Base-by-base conservation (phyloP, 2,888 invertebrate species). In the Linyphia triangularis region DNA sequence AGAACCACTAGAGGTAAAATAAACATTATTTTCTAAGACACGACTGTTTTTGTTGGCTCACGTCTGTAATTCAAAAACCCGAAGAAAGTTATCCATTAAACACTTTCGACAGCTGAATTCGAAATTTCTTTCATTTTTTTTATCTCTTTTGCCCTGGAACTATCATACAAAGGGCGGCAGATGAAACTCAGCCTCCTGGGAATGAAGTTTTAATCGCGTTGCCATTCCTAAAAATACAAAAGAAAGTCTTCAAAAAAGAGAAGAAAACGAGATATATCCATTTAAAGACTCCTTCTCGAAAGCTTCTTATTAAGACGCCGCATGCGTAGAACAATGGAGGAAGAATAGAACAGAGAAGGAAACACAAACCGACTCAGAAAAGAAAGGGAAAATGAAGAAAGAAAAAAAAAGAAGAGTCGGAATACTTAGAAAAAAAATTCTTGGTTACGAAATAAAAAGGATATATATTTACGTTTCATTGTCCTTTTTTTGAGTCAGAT, bases 121-220 rank as follows among this genome's bases (percentile, higher is more conserved):
- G 67, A 65, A 79, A 51, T 22, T 51, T n/a, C n/a, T 51, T 51
- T 51, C 16, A 13, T 40, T 40, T 3, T 16, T 16, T 16, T 40
- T 16, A 16, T 2, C 40, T 40, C 40, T 40, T 51, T 51, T 51
- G n/a, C 51, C 51, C 51, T 51, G n/a, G 51, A n/a, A 51, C 16
- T 51, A 13, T 51, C 51, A 51, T 51, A 67, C 63, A 51, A 65
- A 77, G 43, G 16, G 40, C 24, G 5, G 30, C 40, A 77, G 57
- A 79, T 40, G 51, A 43, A 79, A 79, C 67, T 65, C 59, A 33
- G 59, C 59, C 81, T 70, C 37, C 69, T 24, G 81, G 81, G 81
- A 81, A 81, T 81, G 33, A 65, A 81, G 81, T 81, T 81, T 81
- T 81, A 81, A 81, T 81, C 81, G 81, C 33, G 51, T 81, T 81